Evolutionary conservation across 2,888 invertebrate species (phyloP), one percentile per base, ranked within the genome.

Genomic region (Cheilosia vernalis): DNA sequence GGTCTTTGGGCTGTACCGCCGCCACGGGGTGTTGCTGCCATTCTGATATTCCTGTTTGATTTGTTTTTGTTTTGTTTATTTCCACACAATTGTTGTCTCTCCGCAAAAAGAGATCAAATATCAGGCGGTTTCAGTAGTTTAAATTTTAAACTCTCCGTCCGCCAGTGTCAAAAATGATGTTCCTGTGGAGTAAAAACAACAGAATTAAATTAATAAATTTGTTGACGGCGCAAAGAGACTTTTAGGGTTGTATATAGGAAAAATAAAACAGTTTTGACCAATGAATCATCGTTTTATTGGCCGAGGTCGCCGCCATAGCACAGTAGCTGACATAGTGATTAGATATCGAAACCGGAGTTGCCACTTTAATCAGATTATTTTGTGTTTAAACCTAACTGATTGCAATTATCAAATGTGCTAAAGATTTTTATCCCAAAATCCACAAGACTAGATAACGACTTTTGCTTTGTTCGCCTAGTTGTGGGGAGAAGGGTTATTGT

Each of bases 1-100:
- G 98, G 98, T 93, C 98, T 95, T 94, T 97, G 97, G 90, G 97
- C 97, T 91, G 95, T 94, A 91, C 95, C 95, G 90, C 94, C 93
- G 92, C 94, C 93, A 87, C 92, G 91, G 90, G 92, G 92, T 92
- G 92, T 91, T 89, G 92, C 90, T 89, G 92, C 92, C 92, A 92
- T 92, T 87, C 10, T 81, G 70, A 58, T 78, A 21, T 78, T 78
- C 49, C 44, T 79, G 56, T 13, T 72, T 72, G 21, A 17, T 61
- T 67, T 64, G 42, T 66, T 72, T 21, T 56, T 58, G 33, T 66
- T 72, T 21, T 56, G 24, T 66, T 66, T 47, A n/a, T 69, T 74
- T 27, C 19, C 13, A 30, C 27, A 21, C 21, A 63, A 47, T 49
- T 42, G 37, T 10, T 53, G 21, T 70, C 67, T 85, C 66, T 51